Evolutionary conservation across 2,888 invertebrate species (phyloP).

Genomic region (Lumbricus terrestris): DNA sequence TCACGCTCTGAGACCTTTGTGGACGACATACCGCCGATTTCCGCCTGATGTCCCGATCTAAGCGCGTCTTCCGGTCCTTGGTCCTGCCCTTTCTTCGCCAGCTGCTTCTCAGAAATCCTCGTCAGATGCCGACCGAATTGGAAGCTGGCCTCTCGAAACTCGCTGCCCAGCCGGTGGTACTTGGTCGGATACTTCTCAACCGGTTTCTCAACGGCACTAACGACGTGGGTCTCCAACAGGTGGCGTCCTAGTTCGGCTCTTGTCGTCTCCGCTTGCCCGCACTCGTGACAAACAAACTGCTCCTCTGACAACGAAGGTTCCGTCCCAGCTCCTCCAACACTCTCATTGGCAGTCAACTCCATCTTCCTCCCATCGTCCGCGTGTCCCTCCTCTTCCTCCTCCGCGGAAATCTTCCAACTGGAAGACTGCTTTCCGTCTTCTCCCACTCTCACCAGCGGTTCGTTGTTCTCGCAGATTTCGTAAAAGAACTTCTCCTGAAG

Average conservation of each 20-base stretch:
- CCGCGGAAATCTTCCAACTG: neutral
- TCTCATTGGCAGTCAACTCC: neutral
- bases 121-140: conserved; percentile 15
- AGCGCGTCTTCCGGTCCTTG: neutral
- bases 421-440: neutral
- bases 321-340: neutral
- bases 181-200: conserved; percentile 50
- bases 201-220: conserved; percentile 4
- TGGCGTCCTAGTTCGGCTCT: conserved; percentile 31
- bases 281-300: conserved; percentile 30
- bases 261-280: conserved; percentile 24
- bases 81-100: neutral
- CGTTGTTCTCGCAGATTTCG: neutral
- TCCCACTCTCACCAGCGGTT: conserved; percentile 10
- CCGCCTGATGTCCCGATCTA: neutral
- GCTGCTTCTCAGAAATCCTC: conserved; percentile 12
- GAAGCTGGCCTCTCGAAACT: conserved; percentile 64
- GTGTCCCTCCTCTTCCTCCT: neutral
- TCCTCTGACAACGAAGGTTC: neutral
- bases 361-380: neutral
- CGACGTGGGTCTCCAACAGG: conserved; percentile 23
- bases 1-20: neutral
- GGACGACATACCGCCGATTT: neutral
- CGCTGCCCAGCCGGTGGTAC: conserved; percentile 79
- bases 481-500: neutral